A percentile compares a stretch with the other conserved stretches of the same genome.
Evolutionary conservation across 2,888 invertebrate species (phyloP).

Genomic region (Oxystoma pomonae): DNA sequence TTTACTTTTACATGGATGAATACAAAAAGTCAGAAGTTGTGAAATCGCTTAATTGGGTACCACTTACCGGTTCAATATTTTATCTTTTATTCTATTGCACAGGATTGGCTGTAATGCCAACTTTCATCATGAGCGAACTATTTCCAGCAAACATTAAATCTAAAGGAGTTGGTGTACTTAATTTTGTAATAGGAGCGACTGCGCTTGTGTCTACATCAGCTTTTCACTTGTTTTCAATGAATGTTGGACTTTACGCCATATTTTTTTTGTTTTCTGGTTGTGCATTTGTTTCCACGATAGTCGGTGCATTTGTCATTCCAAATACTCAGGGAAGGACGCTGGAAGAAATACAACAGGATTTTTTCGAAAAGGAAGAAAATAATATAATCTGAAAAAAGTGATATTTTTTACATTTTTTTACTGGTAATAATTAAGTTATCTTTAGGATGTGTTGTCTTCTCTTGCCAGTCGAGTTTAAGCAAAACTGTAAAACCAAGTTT

Average conservation of each 20-base stretch:
- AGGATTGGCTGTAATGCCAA: slow-evolving; percentile 35
- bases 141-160: slow-evolving; percentile 39
- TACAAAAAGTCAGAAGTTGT: slow-evolving; percentile 17
- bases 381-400: background rate
- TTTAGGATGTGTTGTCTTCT: too few relatives aligned
- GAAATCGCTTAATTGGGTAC: slow-evolving; percentile 33
- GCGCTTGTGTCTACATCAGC: slow-evolving; percentile 30
- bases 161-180: slow-evolving; percentile 30
- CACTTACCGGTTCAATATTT: slow-evolving; percentile 34
- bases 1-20: slow-evolving; percentile 32
- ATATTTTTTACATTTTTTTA: too few relatives aligned
- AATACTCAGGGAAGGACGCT: slow-evolving; percentile 38
- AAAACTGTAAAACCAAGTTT: too few relatives aligned
- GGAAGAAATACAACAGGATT: background rate
- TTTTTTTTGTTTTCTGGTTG: slow-evolving; percentile 35
- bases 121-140: slow-evolving; percentile 36
- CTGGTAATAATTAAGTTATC: too few relatives aligned
- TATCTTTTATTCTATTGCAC: slow-evolving; percentile 23
- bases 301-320: slow-evolving; percentile 36
- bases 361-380: slow-evolving; percentile 19
- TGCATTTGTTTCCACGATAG: slow-evolving; percentile 30
- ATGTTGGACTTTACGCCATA: slow-evolving; percentile 35
- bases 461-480: too few relatives aligned
- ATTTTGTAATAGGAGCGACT: slow-evolving; percentile 11
- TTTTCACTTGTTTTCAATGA: slow-evolving; percentile 35